These are phyloP conservation scores for Podotricha telesiphe DNA, from an alignment of 2,888 invertebrate genomes.

Conservation along the genomic window DNA sequence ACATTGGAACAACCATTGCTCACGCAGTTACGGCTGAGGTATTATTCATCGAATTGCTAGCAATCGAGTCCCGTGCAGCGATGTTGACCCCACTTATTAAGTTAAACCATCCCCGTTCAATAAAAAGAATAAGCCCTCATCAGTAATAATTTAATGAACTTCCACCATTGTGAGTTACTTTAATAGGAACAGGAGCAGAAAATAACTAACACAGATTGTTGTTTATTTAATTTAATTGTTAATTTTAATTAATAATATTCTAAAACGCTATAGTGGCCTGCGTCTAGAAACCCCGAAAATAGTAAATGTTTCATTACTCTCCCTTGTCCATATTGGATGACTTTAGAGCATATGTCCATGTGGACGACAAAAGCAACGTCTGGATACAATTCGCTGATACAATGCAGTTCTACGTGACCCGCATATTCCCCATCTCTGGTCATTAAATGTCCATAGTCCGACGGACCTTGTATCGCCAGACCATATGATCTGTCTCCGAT, in stretches of 20 bases:
- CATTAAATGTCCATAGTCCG: slow-evolving; percentile 66
- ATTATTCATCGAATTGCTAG: slow-evolving; percentile 43
- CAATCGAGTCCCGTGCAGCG: slow-evolving; percentile 45
- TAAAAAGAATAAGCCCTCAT: slow-evolving; percentile 39
- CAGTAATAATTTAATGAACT: slow-evolving; percentile 35
- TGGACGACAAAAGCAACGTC: slow-evolving; percentile 72
- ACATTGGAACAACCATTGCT: slow-evolving; percentile 17
- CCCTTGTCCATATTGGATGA: slow-evolving; percentile 71
- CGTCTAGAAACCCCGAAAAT: slow-evolving; percentile 72
- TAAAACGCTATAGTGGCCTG: slow-evolving; percentile 75
- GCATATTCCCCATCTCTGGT: slow-evolving; percentile 71
- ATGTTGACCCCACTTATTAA: slow-evolving; percentile 49
- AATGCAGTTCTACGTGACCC: slow-evolving; percentile 72
- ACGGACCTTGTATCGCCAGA: slow-evolving; percentile 50
- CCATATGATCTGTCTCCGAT: slow-evolving; percentile 73
- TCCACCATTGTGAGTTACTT: not conserved
- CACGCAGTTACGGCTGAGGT: slow-evolving; percentile 27
- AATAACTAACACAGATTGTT: not conserved
- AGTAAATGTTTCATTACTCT: slow-evolving; percentile 63
- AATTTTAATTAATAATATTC: slow-evolving; percentile 55
- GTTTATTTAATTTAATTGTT: not conserved
- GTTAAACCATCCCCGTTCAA: slow-evolving; percentile 43
- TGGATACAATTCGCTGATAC: slow-evolving; percentile 64
- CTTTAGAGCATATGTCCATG: slow-evolving; percentile 57
- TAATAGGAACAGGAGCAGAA: not conserved